Evolutionary conservation across 2,888 invertebrate genomes (phyloP), one percentile per base, ranked within the genome.

Genomic region (Drosophila demipolita): DNA sequence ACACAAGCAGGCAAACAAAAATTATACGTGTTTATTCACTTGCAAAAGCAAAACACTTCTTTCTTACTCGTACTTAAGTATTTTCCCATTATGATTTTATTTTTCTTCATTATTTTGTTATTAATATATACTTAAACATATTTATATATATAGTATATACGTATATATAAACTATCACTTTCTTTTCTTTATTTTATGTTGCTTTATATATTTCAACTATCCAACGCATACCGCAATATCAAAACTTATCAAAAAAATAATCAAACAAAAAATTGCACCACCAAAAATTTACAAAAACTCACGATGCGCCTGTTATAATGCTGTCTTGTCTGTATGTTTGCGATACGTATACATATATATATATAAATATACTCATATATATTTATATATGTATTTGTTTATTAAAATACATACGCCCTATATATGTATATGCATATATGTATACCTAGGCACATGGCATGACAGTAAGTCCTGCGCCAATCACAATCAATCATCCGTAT

Each of bases 401-500:
- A 61, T 64, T 33, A 9, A 45, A 45, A 45, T 45, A 45, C 15
- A 20, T 20, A 50, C 49, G 29, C 26, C 29, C 49, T 77, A 63
- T 85, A 78, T 84, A 69, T 79, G 35, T 74, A 65, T 69, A 63
- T 71, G 52, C 82, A 52, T 67, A 59, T 62, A 78, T 82, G 54
- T 35, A 79, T 68, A 70, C 66, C 54, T 92, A 93, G 93, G 93
- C 93, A 91, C 93, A 93, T 92, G 93, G 93, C 92, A 93, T 93
- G 93, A 93, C 93, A 83, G 93, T 93, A 91, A 93, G 93, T 93
- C 93, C 93, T 92, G 93, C 93, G 93, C 93, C 93, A 92, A 92
- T 93, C 93, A 93, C 93, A 91, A 92, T 93, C 91, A 93, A 93
- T 91, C 93, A 93, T 93, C 93, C 93, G 93, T 93, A 92, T 93